Evolutionary conservation across 2,113 vertebrate genomes (phyloP), one percentile per base, ranked within the genome.

Genomic region (Carettochelys insculpta): DNA sequence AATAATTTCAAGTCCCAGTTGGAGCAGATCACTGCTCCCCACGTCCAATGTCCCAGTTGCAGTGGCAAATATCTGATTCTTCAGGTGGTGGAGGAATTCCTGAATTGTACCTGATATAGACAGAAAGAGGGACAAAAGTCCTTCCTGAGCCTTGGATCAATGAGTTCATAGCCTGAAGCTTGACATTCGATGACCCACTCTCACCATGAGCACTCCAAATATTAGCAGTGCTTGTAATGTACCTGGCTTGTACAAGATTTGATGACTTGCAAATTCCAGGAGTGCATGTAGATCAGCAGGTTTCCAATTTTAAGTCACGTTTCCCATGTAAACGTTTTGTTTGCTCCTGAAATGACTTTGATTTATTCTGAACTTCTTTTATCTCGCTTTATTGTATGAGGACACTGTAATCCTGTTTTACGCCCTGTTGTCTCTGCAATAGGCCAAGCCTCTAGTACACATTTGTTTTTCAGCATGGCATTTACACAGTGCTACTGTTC

Each of bases 341-440:
- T 95, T 95, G 91, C 89, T 86, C 81, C 90, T 3, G 11, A 95
- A 95, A 96, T 91, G 54, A 75, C 94, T 97, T 95, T 96, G 93
- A 95, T 97, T 90, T 93, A 90, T 22, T 77, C 71, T 90, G 86
- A 90, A 93, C 91, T 92, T 94, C 96, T 96, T 90, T 14, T 56
- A 95, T 96, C 86, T 95, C 86, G 85, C 82, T 94, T 94, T 88
- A 92, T 90, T 95, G 90, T 80, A 11, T 93, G 88, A 84, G 38
- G 65, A 89, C 82, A 80, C 86, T 54, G 9, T 96, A 96, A 97
- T 95, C 88, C 95, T 90, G 87, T 92, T 97, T 96, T 97, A 96
- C 88, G 79, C 87, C 94, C 92, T 29, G 82, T 82, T 86, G 58
- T 91, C 89, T 94, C 85, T 84, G 78, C 88, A 82, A 68, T 92